These are phyloP conservation scores for Holacanthella duospinosa DNA, from an alignment of 2,888 invertebrate genomes.

Conservation along the genomic window DNA sequence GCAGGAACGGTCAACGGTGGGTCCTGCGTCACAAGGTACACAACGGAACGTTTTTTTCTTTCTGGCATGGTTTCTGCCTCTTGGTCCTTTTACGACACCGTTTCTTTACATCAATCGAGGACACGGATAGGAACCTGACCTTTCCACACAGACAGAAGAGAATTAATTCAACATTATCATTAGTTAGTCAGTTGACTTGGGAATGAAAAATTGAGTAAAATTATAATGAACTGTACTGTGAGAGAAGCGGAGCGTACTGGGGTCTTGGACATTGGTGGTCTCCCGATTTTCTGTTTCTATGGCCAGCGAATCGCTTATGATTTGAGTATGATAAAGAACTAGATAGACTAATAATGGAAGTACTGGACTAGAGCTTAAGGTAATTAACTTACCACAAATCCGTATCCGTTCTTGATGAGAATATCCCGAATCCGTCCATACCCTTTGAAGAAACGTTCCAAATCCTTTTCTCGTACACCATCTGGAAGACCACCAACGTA, in stretches of 20 bases:
- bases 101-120: not conserved
- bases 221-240: not conserved
- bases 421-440: too few relatives aligned
- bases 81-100: too few relatives aligned
- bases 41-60: too few relatives aligned
- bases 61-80: too few relatives aligned
- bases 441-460: constrained; percentile 69
- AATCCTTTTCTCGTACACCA: constrained; percentile 63
- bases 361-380: constrained; percentile 63
- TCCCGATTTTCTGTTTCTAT: not conserved
- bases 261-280: not conserved
- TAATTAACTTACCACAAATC: too few relatives aligned
- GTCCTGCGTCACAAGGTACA: too few relatives aligned
- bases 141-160: not conserved
- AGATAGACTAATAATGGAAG: too few relatives aligned
- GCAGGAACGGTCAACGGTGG: too few relatives aligned
- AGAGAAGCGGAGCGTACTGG: not conserved
- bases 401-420: too few relatives aligned
- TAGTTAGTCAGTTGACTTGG: not conserved
- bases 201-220: not conserved
- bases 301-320: not conserved
- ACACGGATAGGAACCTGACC: not conserved
- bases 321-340: not conserved
- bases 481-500: constrained; percentile 68
- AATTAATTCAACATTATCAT: not conserved